Percentiles rank a stretch among this genome's conserved stretches.
These are phyloP conservation scores for Plotosus lineatus DNA, from an alignment of 2,113 vertebrate species.

Conservation along the genomic window DNA sequence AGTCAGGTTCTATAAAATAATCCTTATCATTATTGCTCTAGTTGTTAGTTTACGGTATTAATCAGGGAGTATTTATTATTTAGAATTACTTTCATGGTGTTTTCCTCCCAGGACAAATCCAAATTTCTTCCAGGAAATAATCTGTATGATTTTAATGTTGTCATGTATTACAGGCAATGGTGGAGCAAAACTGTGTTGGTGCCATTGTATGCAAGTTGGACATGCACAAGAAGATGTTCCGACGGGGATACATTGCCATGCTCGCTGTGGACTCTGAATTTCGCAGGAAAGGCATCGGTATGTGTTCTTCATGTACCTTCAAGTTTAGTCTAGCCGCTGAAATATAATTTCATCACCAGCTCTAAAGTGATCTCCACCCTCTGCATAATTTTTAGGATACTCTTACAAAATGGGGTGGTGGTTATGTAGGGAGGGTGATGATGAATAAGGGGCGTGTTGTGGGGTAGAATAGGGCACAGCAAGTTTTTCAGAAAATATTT, in stretches of 20 bases:
- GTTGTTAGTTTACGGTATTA: neutral
- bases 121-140: neutral
- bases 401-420: no score
- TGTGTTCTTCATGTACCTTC: slow-evolving; percentile 56
- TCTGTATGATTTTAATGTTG: slow-evolving; percentile 18
- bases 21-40: neutral
- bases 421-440: no score
- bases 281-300: slow-evolving; percentile 99
- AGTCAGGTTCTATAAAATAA: neutral
- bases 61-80: neutral
- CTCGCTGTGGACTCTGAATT: slow-evolving; percentile 99
- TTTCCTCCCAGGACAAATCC: neutral
- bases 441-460: no score
- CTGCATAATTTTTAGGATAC: no score
- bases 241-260: slow-evolving; percentile 99
- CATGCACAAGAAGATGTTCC: slow-evolving; percentile 99
- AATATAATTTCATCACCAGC: no score
- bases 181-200: slow-evolving; percentile 98
- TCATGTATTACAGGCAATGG: slow-evolving; percentile 85
- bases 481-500: no score
- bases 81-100: neutral
- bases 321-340: neutral
- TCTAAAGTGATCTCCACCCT: no score
- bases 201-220: slow-evolving; percentile 99
- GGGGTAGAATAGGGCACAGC: no score